Conservation (phyloP, 1,140 invertebrate genomes). For the Euura lappo region DNA sequence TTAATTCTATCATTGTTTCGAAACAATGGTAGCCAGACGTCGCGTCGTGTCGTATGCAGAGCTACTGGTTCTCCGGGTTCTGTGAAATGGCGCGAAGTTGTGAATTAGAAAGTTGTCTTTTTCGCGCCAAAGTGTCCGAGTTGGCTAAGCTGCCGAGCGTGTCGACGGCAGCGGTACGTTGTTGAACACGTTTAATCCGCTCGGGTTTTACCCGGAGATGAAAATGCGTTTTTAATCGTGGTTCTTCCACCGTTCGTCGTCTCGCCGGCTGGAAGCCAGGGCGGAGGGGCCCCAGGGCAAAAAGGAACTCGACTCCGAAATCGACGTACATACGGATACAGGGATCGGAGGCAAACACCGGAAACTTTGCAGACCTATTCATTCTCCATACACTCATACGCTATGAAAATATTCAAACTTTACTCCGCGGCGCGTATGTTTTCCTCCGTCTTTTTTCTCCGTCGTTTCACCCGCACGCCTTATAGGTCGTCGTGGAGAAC, state of each 20-base stretch:
- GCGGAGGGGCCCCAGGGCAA: background rate
- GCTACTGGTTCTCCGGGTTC: no score
- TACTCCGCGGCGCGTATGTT: conserved; percentile 19
- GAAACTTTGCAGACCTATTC: conserved; percentile 30
- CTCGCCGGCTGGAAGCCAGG: background rate
- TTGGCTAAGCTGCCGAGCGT: no score
- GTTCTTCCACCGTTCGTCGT: background rate
- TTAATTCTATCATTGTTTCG: no score
- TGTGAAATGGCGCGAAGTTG: no score
- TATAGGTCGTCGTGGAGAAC: background rate
- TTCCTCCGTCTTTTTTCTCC: conserved; percentile 11
- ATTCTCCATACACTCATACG: conserved; percentile 15
- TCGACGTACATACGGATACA: conserved; percentile 1
- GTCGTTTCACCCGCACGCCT: background rate
- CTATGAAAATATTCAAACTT: conserved; percentile 29
- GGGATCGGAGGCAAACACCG: conserved; percentile 17
- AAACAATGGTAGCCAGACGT: no score
- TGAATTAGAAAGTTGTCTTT: no score
- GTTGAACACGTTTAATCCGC: background rate
- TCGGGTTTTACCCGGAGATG: background rate
- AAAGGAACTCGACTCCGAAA: conserved; percentile 16
- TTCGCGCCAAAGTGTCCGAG: no score
- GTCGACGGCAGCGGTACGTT: no score
- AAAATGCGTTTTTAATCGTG: background rate
- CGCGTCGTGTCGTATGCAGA: no score